Conservation (phyloP, 2,888 invertebrate genomes). For the Deladenus siricidicola region DNA sequence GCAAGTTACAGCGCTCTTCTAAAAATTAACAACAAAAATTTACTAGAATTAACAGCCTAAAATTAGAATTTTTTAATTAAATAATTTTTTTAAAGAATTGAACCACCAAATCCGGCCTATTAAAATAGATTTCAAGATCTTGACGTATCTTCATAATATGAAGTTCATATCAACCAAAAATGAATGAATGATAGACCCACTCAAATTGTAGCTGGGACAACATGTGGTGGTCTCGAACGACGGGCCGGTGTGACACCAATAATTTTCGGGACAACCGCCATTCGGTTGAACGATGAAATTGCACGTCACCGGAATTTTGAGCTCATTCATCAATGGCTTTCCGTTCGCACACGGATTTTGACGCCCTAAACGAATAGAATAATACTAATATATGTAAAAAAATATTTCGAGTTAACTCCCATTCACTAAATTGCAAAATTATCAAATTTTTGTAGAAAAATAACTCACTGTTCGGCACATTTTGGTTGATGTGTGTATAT, state of each 20-base stretch:
- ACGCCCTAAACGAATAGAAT: slow-evolving; percentile 37
- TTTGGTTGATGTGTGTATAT: slow-evolving; percentile 12
- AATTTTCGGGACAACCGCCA: slow-evolving; percentile 47
- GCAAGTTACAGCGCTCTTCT: slow-evolving; percentile 37
- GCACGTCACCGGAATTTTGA: slow-evolving; percentile 47
- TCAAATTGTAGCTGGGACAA: slow-evolving; percentile 33
- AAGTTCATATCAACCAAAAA: not conserved
- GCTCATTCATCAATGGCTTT: slow-evolving; percentile 42
- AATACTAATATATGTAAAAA: too few species aligned
- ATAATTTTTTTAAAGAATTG: not conserved
- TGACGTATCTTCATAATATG: too few species aligned
- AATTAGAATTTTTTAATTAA: not conserved
- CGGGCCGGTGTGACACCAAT: slow-evolving; percentile 30
- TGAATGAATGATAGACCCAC: not conserved
- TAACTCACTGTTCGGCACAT: slow-evolving; percentile 9
- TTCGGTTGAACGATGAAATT: slow-evolving; percentile 48
- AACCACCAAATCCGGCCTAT: too few species aligned
- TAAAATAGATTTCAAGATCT: too few species aligned
- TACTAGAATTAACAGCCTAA: not conserved
- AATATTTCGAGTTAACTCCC: not conserved
- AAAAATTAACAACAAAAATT: slow-evolving; percentile 9
- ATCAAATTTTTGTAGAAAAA: slow-evolving; percentile 9
- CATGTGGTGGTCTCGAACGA: slow-evolving; percentile 48
- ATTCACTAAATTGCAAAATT: not conserved
- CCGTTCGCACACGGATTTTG: slow-evolving; percentile 47